Base-by-base conservation (phyloP, 1,140 invertebrate species). In the Cheumatopsyche charites region DNA sequence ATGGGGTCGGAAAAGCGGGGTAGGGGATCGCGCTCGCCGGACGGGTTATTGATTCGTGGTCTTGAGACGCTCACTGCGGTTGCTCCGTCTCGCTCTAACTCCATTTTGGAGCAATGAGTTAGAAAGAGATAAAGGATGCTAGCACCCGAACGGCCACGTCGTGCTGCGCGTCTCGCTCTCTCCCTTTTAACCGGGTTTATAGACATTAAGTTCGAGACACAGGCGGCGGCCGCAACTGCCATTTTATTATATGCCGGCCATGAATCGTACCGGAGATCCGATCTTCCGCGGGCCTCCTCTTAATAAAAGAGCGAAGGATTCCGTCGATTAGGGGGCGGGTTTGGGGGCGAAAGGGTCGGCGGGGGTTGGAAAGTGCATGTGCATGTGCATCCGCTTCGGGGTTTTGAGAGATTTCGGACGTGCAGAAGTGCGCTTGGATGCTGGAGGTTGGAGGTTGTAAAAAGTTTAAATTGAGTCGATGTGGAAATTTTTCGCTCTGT, bases 1-100 rank as follows among this genome's bases (percentile, higher is more conserved):
- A 7, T 4, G 63, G 43, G 9, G 17, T 19, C 6, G 21, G 11
- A 25, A 12, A 15, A 42, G 23, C 42, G 17, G 55, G 11, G 68
- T 13, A 36, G 61, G 23, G 58, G 21, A 43, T 15, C 29, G 13
- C 43, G 58, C 49, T 58, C 25, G 62, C 69, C 43, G 42, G 69
- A 52, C 42, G 62, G 61, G 69, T 71, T 71, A 71, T 71, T 71
- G 69, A 71, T 71, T 71, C 69, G 69, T 63, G 69, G 69, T 71
- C 69, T 71, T 71, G 69, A 71, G 74, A 75, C 74, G 74, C 63
- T 75, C 74, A 75, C 70, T 75, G 74, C 74, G 74, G 74, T 72
- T 75, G 74, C 71, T 72, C 62, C 43, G 43, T 74, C 69, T 23
- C 55, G 19, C 23, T 58, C 21, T 23, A 5, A n/a, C 45, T 47